Conservation (phyloP, 2,888 invertebrate species). For the Rhingia rostrata region DNA sequence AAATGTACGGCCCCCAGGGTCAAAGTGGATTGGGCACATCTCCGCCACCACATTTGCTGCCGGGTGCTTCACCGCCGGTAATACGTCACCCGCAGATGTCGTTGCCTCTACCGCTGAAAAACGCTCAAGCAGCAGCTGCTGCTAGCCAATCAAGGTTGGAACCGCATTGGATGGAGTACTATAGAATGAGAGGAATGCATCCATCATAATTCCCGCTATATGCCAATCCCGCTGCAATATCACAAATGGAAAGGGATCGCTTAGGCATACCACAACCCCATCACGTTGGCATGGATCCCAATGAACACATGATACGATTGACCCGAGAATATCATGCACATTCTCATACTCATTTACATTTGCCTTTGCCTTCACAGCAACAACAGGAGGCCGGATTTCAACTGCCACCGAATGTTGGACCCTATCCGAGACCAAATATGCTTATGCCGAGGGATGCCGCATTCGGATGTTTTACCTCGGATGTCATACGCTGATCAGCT, state of each 20-base stretch:
- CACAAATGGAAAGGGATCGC: slow-evolving; percentile 94
- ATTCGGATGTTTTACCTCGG: slow-evolving; percentile 83
- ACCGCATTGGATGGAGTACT: slow-evolving; percentile 95
- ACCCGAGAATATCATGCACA: slow-evolving; percentile 96
- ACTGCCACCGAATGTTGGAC: slow-evolving; percentile 84
- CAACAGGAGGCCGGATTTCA: slow-evolving; percentile 88
- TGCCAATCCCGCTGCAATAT: slow-evolving; percentile 89
- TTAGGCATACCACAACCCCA: slow-evolving; percentile 89
- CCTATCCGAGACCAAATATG: slow-evolving; percentile 84
- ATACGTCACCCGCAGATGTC: slow-evolving; percentile 83
- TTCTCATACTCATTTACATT: slow-evolving; percentile 96
- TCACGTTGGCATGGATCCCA: slow-evolving; percentile 87
- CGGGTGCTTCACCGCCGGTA: slow-evolving; percentile 85
- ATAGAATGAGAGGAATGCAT: slow-evolving; percentile 87
- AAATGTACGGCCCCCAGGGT: slow-evolving; percentile 84
- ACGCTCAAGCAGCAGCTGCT: slow-evolving; percentile 85
- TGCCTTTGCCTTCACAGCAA: slow-evolving; percentile 92
- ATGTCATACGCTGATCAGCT: slow-evolving; percentile 84
- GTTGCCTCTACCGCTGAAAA: slow-evolving; percentile 85
- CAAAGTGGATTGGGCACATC: slow-evolving; percentile 84
- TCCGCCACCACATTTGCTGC: slow-evolving; percentile 83
- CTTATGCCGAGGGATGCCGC: slow-evolving; percentile 83
- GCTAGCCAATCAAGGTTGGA: slow-evolving; percentile 87
- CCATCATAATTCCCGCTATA: slow-evolving; percentile 87
- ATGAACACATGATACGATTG: slow-evolving; percentile 97